Base-by-base conservation (phyloP, 2,888 invertebrate species). In the Endotricha flammealis region DNA sequence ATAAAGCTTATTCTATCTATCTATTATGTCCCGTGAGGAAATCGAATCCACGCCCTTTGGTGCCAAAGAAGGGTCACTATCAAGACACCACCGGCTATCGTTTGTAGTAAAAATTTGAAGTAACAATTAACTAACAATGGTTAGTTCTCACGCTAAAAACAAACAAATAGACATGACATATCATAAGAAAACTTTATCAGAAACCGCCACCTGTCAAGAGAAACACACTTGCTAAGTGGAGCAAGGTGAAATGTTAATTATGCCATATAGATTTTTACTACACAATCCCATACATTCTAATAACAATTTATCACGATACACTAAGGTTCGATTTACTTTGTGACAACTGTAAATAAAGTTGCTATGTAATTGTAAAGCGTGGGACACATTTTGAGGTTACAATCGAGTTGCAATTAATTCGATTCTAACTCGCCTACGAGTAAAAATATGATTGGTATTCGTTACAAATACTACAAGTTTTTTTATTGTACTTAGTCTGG, bases 211-310 rank as follows among this genome's bases (percentile, higher is more conserved):
- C 46, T 47, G 46, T 46, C 46, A 42, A 29, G 28, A 28, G 31
- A 41, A 28, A 45, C 50, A 57, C 60, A 66, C 63, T 64, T 68
- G 64, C 46, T 64, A 76, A 66, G 59, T 77, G 40, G 77, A 73
- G 71, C 78, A 70, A 79, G 79, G 79, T 73, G 64, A 75, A 68
- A 68, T 64, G 57, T 59, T 78, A 76, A 77, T 77, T 73, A 74
- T 41, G 57, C 62, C 59, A 66, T 73, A 67, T 62, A 55, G 59
- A 67, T 57, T 64, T 42, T 44, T 45, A 48, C 39, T 32, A 55
- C 3, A 49, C 48, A 50, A 39, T 38, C 30, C 29, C 29, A 24
- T 32, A 37, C 40, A 42, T 39, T 44, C 29, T 29, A 12, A 34
- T 37, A 43, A 42, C 53, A 31, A 37, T 44, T 42, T 63, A 60